Percentiles rank a stretch among this genome's conserved stretches.
These are phyloP conservation scores for Latrodectus hesperus DNA, from an alignment of 2,888 invertebrate genomes.

Conservation along the genomic window DNA sequence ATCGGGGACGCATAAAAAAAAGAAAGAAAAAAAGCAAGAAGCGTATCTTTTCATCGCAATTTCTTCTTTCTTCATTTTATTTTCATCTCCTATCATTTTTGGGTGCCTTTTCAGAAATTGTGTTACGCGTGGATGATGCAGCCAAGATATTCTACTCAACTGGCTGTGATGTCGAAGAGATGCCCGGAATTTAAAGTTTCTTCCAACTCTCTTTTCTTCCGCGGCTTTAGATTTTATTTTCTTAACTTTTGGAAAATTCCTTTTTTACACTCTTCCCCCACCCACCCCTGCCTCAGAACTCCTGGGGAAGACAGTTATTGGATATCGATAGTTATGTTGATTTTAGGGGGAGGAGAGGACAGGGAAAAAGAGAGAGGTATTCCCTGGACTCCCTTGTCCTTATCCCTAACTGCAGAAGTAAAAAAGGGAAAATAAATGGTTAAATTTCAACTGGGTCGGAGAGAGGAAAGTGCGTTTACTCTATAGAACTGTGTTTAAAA, in stretches of 20 bases:
- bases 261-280: background rate
- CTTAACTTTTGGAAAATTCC: slow-evolving; percentile 56
- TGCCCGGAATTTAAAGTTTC: slow-evolving; percentile 60
- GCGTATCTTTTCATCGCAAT: slow-evolving; percentile 35
- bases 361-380: background rate
- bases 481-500: slow-evolving; percentile 24
- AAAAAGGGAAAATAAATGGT: background rate
- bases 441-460: background rate
- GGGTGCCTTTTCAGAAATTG: slow-evolving; percentile 27
- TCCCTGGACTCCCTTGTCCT: background rate
- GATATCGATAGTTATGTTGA: slow-evolving; percentile 61
- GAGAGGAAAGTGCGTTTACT: slow-evolving; percentile 10
- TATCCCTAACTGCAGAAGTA: background rate
- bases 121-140: slow-evolving; percentile 35
- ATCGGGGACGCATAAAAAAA: background rate
- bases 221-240: slow-evolving; percentile 62
- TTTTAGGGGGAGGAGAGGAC: slow-evolving; percentile 14
- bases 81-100: slow-evolving; percentile 25
- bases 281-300: background rate
- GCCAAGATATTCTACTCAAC: slow-evolving; percentile 36
- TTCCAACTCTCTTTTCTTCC: background rate
- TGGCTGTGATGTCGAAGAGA: slow-evolving; percentile 33
- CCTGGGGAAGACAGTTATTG: slow-evolving; percentile 24
- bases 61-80: slow-evolving; percentile 11
- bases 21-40: background rate